Base-by-base conservation (phyloP, 2,113 vertebrate genomes). In the Colossoma macropomum region DNA sequence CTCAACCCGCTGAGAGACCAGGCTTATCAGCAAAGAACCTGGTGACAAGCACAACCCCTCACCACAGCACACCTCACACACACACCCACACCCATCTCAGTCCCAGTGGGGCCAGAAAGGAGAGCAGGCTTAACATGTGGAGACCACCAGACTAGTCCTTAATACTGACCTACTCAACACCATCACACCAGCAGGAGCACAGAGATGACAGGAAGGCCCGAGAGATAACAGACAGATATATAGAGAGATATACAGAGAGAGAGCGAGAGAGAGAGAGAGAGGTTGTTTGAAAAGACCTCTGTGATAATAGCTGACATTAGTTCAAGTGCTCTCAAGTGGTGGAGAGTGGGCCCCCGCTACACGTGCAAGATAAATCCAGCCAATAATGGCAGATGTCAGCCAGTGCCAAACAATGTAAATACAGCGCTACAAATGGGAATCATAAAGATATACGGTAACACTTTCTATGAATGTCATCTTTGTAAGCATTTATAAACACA, bases 31-130 rank as follows among this genome's bases (percentile, higher is more conserved):
- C 71, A 72, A 85, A 89, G 70, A 73, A 89, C 80, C 0, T 86
- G 79, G 77, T 84, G 88, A 93, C 88, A 86, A 76, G 69, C 87
- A 81, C 82, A 86, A 0, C 10, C 48, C 72, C 86, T 73, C 68
- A 65, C 72, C 21, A 30, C 48, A 30, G 19, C 15, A 19, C 45
- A 28, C 50, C 71, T 27, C 41, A 27, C 70, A 50, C 70, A n/a
- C 70, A n/a, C 73, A n/a, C 73, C 11, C 72, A 17, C 74, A 17
- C 32, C 28, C 60, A 56, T 25, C 30, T 75, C 30, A 52, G 30
- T 41, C 66, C 32, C 32, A 38, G 1, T 68, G 45, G 21, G 65
- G 25, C 21, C 27, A 71, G 74, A 73, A 72, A 75, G 72, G 48
- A 80, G 62, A 68, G 21, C 34, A 75, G 54, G 72, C 70, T 70